Evolutionary conservation across 1,140 invertebrate species (phyloP), one percentile per base, ranked within the genome.

Genomic region (Cydia amplana): DNA sequence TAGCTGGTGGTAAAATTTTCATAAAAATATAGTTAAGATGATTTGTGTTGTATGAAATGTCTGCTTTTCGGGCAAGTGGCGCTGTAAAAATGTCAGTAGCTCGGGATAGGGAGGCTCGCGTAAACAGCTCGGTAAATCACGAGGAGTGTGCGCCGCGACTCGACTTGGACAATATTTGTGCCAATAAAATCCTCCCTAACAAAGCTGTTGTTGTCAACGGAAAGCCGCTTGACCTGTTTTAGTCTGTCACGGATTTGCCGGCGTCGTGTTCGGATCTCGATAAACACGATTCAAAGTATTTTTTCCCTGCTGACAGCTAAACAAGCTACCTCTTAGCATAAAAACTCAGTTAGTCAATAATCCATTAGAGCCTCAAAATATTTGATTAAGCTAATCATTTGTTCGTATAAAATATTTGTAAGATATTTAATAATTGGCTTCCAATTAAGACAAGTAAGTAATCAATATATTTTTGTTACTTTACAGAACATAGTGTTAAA

Each of bases 81-180:
- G 79, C 80, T 83, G 82, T 88, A 84, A 87, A 86, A 87, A 85
- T 85, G 83, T 85, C 83, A 80, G 80, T 81, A 80, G 82, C 83
- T 83, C 79, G 79, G 83, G 82, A 79, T 85, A 82, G 82, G 82
- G 82, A 82, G 80, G 75, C 82, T 82, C 83, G 80, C 83, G 90
- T 90, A 91, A 90, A 91, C 88, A 91, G 85, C 80, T 83, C 89
- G 78, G 85, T 91, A 91, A 91, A 91, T 91, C 89, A 90, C 85
- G 78, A 83, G 80, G 82, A 87, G 80, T 84, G 79, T 82, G 82
- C 82, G 83, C 83, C 85, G 82, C 84, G 85, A 80, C 84, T 84
- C 82, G 80, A 85, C 88, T 89, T 87, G 83, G 82, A 87, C 87
- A 89, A 89, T 91, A 90, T 90, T 91, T 91, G 85, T 88, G 87